These are phyloP conservation scores for Suncus etruscus DNA, from an alignment of 2,113 vertebrate genomes.

Conservation along the genomic window DNA sequence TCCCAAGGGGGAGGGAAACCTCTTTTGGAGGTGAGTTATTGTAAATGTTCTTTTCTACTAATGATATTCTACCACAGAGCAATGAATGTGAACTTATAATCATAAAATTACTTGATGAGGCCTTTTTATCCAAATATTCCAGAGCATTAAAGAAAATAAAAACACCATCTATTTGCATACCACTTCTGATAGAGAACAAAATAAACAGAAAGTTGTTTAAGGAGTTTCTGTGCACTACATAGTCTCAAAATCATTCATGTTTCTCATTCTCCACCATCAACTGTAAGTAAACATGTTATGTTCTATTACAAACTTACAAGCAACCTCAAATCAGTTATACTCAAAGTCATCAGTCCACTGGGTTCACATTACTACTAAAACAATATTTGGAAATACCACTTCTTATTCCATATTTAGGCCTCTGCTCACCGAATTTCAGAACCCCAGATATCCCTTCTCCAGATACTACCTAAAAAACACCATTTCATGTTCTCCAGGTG, in stretches of 20 bases:
- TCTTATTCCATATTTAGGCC: not conserved
- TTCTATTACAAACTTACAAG: slow-evolving; percentile 1
- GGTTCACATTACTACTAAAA: not conserved
- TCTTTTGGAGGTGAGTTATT: slow-evolving; percentile 71
- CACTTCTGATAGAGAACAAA: slow-evolving; percentile 60
- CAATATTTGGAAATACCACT: not conserved
- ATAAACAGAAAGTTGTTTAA: slow-evolving; percentile 67
- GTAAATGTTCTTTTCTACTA: slow-evolving; percentile 53
- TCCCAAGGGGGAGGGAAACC: not conserved
- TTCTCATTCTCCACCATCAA: slow-evolving; percentile 11
- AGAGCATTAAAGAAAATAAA: slow-evolving; percentile 72
- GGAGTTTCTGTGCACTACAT: slow-evolving; percentile 36
- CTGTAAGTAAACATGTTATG: slow-evolving; percentile 42
- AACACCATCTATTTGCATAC: slow-evolving; percentile 64
- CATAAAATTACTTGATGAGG: slow-evolving; percentile 70
- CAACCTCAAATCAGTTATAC: not conserved
- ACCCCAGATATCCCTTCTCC: not conserved
- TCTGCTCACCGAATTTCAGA: slow-evolving; percentile 15
- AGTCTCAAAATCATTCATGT: not conserved
- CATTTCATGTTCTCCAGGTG: not conserved
- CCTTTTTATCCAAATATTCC: slow-evolving; percentile 74
- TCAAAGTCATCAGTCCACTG: not conserved
- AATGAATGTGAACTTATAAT: slow-evolving; percentile 70
- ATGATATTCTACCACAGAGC: slow-evolving; percentile 65
- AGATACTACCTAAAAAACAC: not conserved